Percentiles rank a stretch among this genome's conserved stretches.
Conservation (phyloP, 2,797 vertebrate species). For the Lagocephalus sceleratus region DNA sequence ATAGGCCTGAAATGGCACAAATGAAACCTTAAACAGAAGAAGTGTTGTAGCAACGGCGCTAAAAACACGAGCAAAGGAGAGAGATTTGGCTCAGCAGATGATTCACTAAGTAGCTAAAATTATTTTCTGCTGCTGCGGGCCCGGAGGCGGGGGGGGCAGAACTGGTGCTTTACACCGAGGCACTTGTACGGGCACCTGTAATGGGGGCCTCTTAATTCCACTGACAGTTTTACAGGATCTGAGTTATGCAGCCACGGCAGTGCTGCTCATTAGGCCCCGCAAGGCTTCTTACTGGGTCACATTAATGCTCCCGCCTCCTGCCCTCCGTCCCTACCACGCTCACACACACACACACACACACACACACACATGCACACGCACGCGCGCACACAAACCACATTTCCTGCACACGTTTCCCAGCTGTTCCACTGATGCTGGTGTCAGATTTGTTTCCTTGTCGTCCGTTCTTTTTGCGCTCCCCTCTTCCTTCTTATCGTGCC, state of each 20-base stretch:
- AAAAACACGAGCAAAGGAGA: too few species aligned
- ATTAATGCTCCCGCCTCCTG: slow-evolving; percentile 53
- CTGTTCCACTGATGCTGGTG: slow-evolving; percentile 34
- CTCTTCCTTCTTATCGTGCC: slow-evolving; percentile 8
- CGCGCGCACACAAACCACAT: slow-evolving; percentile 33
- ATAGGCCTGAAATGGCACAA: slow-evolving; percentile 14
- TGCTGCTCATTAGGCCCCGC: slow-evolving; percentile 66
- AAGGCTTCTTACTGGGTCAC: slow-evolving; percentile 61
- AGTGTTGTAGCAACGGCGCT: slow-evolving; percentile 21
- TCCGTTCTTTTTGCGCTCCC: slow-evolving; percentile 27
- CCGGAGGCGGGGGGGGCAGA: slow-evolving; percentile 64
- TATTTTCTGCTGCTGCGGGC: slow-evolving; percentile 55
- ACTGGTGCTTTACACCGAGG: slow-evolving; percentile 70
- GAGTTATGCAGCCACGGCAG: slow-evolving; percentile 70
- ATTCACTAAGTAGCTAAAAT: slow-evolving; percentile 80
- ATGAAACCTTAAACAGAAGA: slow-evolving; percentile 20
- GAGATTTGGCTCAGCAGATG: slow-evolving; percentile 60
- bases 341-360: slow-evolving; percentile 27
- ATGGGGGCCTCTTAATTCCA: slow-evolving; percentile 79
- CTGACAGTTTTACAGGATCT: slow-evolving; percentile 77
- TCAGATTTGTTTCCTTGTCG: slow-evolving; percentile 48
- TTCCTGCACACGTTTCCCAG: slow-evolving; percentile 51
- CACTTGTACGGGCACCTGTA: slow-evolving; percentile 73
- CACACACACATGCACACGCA: slow-evolving; percentile 27
- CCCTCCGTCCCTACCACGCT: slow-evolving; percentile 30